Percentiles rank a stretch among this genome's conserved stretches.
Evolutionary conservation across 2,113 vertebrate genomes (phyloP).

Genomic region (Phylloscopus trochilus): DNA sequence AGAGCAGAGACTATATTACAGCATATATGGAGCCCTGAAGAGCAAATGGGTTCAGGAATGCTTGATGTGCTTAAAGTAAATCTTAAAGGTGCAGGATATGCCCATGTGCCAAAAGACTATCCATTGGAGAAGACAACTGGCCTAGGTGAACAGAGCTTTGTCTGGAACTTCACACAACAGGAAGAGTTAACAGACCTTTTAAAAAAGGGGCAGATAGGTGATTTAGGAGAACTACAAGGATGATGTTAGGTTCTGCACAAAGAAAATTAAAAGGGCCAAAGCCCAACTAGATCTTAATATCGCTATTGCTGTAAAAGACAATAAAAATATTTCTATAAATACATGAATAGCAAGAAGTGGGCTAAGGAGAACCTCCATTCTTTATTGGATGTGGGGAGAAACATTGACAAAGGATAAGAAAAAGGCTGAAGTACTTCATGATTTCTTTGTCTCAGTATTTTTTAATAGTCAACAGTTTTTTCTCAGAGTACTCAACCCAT

Average conservation of each 20-base stretch:
- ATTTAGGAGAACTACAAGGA: neutral
- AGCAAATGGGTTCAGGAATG: neutral
- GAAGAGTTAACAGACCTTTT: neutral
- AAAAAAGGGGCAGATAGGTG: neutral
- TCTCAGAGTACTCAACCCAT: fast-evolving
- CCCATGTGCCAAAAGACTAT: neutral
- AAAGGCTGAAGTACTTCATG: neutral
- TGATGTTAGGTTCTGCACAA: neutral
- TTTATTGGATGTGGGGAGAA: neutral
- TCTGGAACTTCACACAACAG: neutral
- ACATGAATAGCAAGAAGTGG: neutral
- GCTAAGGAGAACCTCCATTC: neutral
- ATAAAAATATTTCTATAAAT: neutral
- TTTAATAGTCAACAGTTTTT: neutral
- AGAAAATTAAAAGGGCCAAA: neutral
- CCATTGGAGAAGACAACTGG: fast-evolving
- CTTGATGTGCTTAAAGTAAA: neutral
- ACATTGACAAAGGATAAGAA: neutral
- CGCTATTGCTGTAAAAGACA: neutral
- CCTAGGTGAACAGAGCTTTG: neutral
- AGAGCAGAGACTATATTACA: neutral
- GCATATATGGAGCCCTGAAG: neutral
- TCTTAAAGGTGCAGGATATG: no score
- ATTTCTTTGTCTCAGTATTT: neutral
- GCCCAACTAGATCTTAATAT: neutral